Evolutionary conservation across 1,140 invertebrate genomes (phyloP), one percentile per base, ranked within the genome.

Genomic region (Homalodisca vitripennis): DNA sequence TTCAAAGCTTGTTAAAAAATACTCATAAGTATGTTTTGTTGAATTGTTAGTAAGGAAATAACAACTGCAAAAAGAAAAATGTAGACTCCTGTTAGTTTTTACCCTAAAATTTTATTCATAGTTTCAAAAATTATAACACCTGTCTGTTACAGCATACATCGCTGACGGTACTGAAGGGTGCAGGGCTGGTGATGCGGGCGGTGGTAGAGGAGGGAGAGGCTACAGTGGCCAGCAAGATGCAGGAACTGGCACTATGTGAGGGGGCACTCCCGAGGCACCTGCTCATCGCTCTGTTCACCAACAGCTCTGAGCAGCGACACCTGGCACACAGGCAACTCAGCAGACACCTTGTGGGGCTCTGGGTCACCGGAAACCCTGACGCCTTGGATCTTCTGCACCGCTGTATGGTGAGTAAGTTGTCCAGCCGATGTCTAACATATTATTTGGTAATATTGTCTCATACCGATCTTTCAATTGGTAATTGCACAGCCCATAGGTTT

Each of bases 111-210:
- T n/a, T n/a, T n/a, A n/a, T n/a, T n/a, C n/a, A n/a, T n/a, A n/a
- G n/a, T n/a, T n/a, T n/a, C n/a, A n/a, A n/a, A n/a, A n/a, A n/a
- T n/a, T n/a, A n/a, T n/a, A n/a, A n/a, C n/a, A n/a, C 34, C 6
- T 41, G 67, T 70, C 70, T 69, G 60, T 79, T 78, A 51, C 78
- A 95, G 87, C 97, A 98, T 85, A 95, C 96, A 12, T 98, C 96
- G 1, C 86, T 98, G 80, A 95, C 97, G 0, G 95, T 99, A 73
- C 94, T 99, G 0, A 99, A 99, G 83, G 97, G 98, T 12, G 97
- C 97, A 1, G 97, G 98, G 1, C 81, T 99, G 63, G 92, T 99
- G 27, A 94, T 99, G 89, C 88, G 97, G 74, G 97, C 98, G 22
- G 89, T 99, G 20, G 98, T 99, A 73, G 98, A 98, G 83, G 98